Conservation (phyloP, 2,113 vertebrate genomes). For the Sylvietta virens region DNA sequence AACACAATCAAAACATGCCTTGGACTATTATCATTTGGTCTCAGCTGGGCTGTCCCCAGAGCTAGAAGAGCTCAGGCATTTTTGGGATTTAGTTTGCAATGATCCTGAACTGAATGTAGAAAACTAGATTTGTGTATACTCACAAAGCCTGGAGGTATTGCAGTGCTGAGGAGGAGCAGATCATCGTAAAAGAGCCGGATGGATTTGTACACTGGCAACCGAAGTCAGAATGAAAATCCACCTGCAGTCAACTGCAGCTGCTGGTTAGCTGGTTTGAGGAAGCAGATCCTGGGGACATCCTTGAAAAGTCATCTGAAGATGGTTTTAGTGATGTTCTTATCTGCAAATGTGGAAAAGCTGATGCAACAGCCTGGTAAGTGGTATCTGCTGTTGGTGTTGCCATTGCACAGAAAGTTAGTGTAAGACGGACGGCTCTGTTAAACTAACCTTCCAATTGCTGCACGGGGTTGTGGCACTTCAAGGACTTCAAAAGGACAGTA, state of each 20-base stretch:
- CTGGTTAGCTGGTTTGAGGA: neutral
- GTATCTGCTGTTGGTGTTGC: neutral
- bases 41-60: neutral
- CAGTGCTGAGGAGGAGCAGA: neutral
- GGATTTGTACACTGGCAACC: neutral
- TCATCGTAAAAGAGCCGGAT: fast-evolving
- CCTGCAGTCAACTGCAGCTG: neutral
- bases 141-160: neutral
- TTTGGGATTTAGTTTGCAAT: neutral
- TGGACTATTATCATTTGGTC: neutral
- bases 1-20: neutral
- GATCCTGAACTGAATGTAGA: neutral
- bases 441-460: neutral
- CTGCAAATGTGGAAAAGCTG: neutral
- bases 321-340: neutral
- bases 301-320: neutral
- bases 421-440: neutral
- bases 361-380: neutral
- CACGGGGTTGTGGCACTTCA: neutral
- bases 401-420: neutral
- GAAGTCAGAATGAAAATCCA: neutral
- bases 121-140: neutral
- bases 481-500: neutral
- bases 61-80: neutral
- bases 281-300: neutral